Evolutionary conservation across 2,113 vertebrate species (phyloP).

Genomic region (Dicerorhinus sumatrensis): DNA sequence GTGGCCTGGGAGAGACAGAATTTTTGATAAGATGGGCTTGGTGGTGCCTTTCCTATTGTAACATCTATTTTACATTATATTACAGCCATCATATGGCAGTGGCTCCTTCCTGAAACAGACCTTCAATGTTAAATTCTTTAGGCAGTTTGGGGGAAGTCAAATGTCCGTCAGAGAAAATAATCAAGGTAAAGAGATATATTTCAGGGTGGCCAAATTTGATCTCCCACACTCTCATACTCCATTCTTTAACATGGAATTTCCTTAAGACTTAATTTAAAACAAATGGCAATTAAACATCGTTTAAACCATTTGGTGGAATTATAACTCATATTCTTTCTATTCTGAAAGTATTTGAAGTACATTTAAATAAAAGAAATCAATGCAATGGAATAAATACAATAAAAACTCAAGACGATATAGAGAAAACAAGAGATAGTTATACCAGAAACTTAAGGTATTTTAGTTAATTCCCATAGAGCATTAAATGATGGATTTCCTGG

Average conservation of each 20-base stretch:
- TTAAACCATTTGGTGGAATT: neutral
- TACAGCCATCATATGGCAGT: too few species aligned
- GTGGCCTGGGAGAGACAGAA: too few species aligned
- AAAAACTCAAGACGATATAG: neutral
- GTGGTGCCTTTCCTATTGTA: too few species aligned
- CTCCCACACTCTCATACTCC: neutral
- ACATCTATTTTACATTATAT: too few species aligned
- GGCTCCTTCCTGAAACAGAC: too few species aligned
- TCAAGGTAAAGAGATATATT: too few species aligned
- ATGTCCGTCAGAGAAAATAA: too few species aligned
- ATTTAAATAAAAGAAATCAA: neutral
- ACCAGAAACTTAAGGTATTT: conserved; percentile 8
- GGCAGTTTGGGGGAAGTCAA: too few species aligned
- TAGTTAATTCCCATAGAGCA: neutral
- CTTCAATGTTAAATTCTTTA: too few species aligned
- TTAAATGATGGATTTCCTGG: neutral
- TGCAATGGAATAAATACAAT: neutral
- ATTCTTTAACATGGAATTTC: neutral
- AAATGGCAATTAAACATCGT: neutral
- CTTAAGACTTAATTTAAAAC: neutral
- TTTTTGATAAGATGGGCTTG: too few species aligned
- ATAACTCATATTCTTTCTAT: neutral
- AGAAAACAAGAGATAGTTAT: neutral
- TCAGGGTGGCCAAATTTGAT: too few species aligned
- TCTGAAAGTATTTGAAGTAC: neutral